Base-by-base conservation (phyloP, 2,797 vertebrate genomes). In the Coendou prehensilis region DNA sequence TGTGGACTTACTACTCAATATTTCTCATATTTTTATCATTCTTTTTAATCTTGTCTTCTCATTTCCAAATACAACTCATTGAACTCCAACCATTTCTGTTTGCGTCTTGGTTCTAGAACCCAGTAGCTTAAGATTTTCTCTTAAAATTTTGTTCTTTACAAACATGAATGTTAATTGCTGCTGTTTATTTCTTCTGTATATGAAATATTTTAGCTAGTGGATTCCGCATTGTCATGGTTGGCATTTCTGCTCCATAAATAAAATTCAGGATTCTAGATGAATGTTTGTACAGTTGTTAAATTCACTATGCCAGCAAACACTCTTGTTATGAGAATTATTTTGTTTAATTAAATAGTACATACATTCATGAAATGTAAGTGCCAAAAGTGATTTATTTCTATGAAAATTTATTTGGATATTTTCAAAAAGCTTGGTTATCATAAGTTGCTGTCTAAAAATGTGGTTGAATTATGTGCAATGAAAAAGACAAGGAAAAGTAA, bases 381-480 rank as follows among this genome's bases (percentile, higher is more conserved):
- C 23, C 22, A 14, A 76, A 86, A 59, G 10, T 47, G 22, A 23
- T 47, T 87, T 57, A 47, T 83, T 94, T 89, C 61, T 87, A 20
- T 91, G 80, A 94, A 80, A 76, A 67, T 84, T 80, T 88, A 56
- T 8, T 76, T 75, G n/a, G 69, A 22, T 88, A 13, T 11, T 67
- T 56, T 94, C 28, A 45, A 81, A 87, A 78, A 96, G 3, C 14
- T 56, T 63, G 26, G 30, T 85, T 73, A 86, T 41, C 64, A 26
- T 75, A 83, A 79, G 6, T 54, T 89, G 30, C 30, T 73, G 45
- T 59, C n/a, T 82, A 56, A 89, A 93, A 94, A 71, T 89, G 9
- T 3, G 64, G 9, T 45, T 67, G 6, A 69, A 73, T 92, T 79
- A 47, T 63, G 79, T 54, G 9, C 50, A 76, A 67, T 59, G 17